Percentiles rank a stretch among this genome's conserved stretches.
Conservation (phyloP, 2,797 vertebrate species). For the Acanthis flammea region DNA sequence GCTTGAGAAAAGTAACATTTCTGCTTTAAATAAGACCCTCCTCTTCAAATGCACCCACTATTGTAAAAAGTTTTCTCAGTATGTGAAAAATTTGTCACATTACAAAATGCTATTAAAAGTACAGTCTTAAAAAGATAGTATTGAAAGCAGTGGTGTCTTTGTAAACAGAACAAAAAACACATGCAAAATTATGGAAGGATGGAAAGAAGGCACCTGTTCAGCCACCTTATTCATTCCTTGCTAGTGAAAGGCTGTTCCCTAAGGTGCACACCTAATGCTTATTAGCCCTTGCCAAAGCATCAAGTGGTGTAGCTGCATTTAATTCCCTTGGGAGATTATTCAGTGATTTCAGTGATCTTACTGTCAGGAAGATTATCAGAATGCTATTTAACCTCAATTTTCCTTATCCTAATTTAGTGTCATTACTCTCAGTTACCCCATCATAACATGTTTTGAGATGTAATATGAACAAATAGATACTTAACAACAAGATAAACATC, state of each 20-base stretch:
- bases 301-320: background rate
- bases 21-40: background rate
- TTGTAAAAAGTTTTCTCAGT: background rate
- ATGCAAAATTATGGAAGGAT: background rate
- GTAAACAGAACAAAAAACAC: background rate
- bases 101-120: background rate
- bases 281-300: background rate
- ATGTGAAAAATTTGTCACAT: background rate
- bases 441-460: conserved; percentile 21
- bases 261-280: background rate
- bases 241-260: background rate
- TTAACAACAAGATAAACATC: background rate
- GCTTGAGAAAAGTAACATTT: background rate
- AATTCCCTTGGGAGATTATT: background rate
- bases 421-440: background rate
- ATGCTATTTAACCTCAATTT: background rate
- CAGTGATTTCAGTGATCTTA: background rate
- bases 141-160: background rate
- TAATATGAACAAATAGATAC: background rate
- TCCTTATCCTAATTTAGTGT: background rate
- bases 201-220: background rate
- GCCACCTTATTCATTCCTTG: background rate
- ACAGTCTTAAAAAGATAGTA: background rate
- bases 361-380: conserved; percentile 1
- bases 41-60: background rate